These are phyloP conservation scores for Tychaedon coryphoeus DNA, from an alignment of 2,113 vertebrate species.

Conservation along the genomic window DNA sequence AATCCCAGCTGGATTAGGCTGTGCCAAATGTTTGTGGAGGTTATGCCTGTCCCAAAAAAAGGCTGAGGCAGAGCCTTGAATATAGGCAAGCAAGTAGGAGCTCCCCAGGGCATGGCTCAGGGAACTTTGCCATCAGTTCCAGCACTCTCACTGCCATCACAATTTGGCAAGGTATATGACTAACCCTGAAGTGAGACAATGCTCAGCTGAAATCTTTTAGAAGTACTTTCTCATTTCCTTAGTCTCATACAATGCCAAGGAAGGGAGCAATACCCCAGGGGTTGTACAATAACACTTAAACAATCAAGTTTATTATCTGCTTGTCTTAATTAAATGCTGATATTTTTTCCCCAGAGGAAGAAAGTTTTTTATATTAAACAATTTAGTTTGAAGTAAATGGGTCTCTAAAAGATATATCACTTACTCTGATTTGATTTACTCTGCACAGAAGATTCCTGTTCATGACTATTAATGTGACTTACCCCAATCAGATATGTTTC, in stretches of 20 bases:
- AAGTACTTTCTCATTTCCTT: not conserved
- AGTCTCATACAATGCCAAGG: not conserved
- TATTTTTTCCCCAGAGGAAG: not conserved
- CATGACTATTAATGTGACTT: conserved; percentile 37
- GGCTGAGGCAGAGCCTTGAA: not conserved
- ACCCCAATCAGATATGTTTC: conserved; percentile 27
- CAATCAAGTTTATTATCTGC: conserved; percentile 12
- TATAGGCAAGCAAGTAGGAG: not conserved
- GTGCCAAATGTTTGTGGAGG: not conserved
- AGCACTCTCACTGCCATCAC: not conserved
- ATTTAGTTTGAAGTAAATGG: conserved; percentile 23
- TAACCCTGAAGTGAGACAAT: not conserved
- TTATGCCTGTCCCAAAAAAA: not conserved
- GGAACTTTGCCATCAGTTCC: not conserved
- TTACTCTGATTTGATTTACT: not conserved
- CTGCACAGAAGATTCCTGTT: conserved; percentile 25
- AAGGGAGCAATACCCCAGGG: not conserved
- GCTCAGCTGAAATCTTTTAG: not conserved
- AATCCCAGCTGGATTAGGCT: not conserved
- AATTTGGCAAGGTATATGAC: not conserved
- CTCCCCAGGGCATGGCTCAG: accelerated
- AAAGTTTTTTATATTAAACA: not conserved
- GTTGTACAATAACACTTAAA: not conserved
- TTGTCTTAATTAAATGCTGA: conserved; percentile 36
- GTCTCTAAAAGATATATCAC: not conserved